These are phyloP conservation scores for Furnarius figulus DNA, from an alignment of 2,113 vertebrate species.

Conservation along the genomic window DNA sequence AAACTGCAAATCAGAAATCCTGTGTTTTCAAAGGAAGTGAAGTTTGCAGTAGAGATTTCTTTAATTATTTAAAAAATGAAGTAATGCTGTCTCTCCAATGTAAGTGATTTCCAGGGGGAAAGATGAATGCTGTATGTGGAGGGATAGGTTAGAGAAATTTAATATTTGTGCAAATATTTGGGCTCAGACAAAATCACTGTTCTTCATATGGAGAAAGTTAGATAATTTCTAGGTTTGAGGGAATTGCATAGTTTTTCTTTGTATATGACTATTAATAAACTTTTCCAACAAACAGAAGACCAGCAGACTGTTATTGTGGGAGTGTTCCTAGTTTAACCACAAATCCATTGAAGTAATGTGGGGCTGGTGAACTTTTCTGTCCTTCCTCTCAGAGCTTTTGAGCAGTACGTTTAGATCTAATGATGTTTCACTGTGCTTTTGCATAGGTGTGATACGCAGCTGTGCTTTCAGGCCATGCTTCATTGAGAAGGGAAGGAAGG, in stretches of 20 bases:
- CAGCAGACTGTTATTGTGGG: neutral
- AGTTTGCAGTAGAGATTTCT: neutral
- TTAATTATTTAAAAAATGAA: neutral
- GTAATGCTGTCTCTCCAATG: neutral
- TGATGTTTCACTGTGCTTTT: neutral
- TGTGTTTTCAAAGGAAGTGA: neutral
- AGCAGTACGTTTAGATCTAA: neutral
- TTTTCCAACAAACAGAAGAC: neutral
- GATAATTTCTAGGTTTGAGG: neutral
- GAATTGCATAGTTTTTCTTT: neutral
- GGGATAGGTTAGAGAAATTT: neutral
- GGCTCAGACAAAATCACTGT: neutral
- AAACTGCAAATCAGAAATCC: neutral
- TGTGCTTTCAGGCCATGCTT: neutral
- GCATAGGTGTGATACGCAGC: conserved; percentile 1
- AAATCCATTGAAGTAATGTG: neutral
- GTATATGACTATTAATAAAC: neutral
- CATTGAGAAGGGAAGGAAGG: neutral
- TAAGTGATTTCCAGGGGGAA: neutral
- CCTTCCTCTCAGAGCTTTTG: neutral
- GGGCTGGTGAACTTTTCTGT: neutral
- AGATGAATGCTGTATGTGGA: neutral
- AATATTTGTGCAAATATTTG: neutral
- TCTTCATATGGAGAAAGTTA: neutral
- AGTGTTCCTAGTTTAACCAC: neutral